phyloP scores from a whole-genome alignment of 2,888 invertebrate genomes.

The Clivina fossor region DNA sequence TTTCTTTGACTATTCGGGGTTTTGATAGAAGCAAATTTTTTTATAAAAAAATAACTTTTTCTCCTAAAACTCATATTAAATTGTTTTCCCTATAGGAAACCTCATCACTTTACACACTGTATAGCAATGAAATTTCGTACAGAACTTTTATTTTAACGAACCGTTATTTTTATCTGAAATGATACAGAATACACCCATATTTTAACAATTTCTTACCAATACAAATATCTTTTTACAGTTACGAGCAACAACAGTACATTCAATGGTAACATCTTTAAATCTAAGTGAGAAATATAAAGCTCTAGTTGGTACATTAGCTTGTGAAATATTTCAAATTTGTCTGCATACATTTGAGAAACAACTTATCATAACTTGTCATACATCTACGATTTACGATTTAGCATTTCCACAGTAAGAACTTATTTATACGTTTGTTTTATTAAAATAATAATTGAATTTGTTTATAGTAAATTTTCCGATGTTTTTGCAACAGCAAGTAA shows the following conservation, averaged over 20 bases:
- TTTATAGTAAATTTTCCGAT: slow-evolving; percentile 71
- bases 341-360: slow-evolving; percentile 67
- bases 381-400: slow-evolving; percentile 75
- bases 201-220: not conserved
- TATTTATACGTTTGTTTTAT: not conserved
- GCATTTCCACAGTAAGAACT: slow-evolving; percentile 78
- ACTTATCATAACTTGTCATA: slow-evolving; percentile 81
- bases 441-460: slow-evolving; percentile 1
- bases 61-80: no score
- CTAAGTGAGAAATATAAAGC: slow-evolving; percentile 63
- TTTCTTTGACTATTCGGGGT: no score
- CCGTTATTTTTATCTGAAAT: no score
- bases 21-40: no score
- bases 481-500: slow-evolving; percentile 87
- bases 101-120: no score
- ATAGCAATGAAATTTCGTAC: no score
- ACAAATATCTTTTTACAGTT: slow-evolving; percentile 52
- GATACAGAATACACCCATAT: not conserved
- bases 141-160: no score
- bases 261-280: slow-evolving; percentile 75
- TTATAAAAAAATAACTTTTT: no score
- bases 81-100: no score
- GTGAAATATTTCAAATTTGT: slow-evolving; percentile 80
- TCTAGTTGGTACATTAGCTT: slow-evolving; percentile 73
- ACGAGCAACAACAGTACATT: slow-evolving; percentile 61